Evolutionary conservation across 1,140 invertebrate species (phyloP), one percentile per base, ranked within the genome.

Genomic region (Calycopis cecrops): DNA sequence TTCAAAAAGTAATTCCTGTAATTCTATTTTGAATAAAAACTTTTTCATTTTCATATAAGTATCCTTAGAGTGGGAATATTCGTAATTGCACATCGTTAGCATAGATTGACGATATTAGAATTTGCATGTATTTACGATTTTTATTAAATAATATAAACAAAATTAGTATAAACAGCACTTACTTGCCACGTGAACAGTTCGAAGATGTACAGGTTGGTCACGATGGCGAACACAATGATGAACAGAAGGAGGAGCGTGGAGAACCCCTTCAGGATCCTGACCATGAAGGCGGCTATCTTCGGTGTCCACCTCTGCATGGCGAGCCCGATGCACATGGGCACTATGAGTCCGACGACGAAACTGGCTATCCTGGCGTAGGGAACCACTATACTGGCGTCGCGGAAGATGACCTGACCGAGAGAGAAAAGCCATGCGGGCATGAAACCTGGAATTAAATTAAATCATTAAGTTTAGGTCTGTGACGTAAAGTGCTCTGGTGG

Each of bases 391-490:
- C 92, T 85, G 0, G 90, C 92, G 55, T 91, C 89, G 1, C 89
- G 85, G 69, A 96, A 95, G n/a, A 98, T 92, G 14, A 92, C 87
- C 61, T 89, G 90, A 0, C 97, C 97, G n/a, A 99, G 89, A 0
- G 96, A 96, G 72, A 97, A 96, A n/a, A 98, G 87, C 98, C 98
- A 99, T 1, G 97, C 76, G 0, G 97, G 97, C 90, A 99, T 97
- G 87, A 97, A 94, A n/a, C 88, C 96, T 96, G 82, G 6, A 89
- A 63, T 38, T 51, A 51, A 10, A 42, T 9, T 16, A 9, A 16
- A 12, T 42, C 37, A 40, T 12, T 11, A 11, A 40, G 11, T n/a
- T 9, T 40, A 6, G 1, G 9, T 9, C 11, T n/a, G n/a, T n/a
- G n/a, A n/a, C n/a, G n/a, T n/a, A n/a, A n/a, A n/a, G n/a, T n/a